phyloP scores from a whole-genome alignment of 2,113 vertebrate species.

The Brienomyrus longianalis region DNA sequence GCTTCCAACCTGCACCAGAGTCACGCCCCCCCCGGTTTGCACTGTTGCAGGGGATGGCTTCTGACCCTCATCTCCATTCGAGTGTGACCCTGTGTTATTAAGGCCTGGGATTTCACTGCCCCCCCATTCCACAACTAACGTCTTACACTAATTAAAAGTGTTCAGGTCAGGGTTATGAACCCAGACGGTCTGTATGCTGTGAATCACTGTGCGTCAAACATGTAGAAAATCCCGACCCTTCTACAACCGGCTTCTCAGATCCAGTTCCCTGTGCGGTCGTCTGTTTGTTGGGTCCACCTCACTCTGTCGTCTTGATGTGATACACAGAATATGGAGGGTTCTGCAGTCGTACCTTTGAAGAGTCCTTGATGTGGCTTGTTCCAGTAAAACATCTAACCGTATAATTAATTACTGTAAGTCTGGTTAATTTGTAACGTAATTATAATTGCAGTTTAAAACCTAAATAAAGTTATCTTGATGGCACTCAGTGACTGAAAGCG shows the following conservation, averaged over 20 bases:
- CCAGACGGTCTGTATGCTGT: background rate
- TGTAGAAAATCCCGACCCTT: background rate
- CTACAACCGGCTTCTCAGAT: background rate
- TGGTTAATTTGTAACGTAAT: background rate
- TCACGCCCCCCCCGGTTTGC: background rate
- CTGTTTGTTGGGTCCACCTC: background rate
- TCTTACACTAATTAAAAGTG: background rate
- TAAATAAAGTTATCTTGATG: background rate
- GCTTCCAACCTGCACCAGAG: background rate
- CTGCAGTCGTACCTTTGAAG: background rate
- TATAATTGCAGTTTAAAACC: background rate
- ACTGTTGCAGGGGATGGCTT: background rate
- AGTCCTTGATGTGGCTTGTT: background rate
- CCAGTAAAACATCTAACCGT: background rate
- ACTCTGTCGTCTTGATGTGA: background rate
- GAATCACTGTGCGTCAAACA: background rate
- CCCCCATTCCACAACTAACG: background rate
- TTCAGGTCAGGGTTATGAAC: background rate
- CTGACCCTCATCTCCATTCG: background rate
- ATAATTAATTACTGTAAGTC: background rate
- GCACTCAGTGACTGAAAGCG: background rate
- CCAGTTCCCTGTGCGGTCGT: background rate
- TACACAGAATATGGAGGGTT: background rate
- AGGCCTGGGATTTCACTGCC: background rate
- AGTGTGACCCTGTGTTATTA: background rate